phyloP scores from a whole-genome alignment of 2,888 invertebrate species.

The Parascotia fuliginaria region DNA sequence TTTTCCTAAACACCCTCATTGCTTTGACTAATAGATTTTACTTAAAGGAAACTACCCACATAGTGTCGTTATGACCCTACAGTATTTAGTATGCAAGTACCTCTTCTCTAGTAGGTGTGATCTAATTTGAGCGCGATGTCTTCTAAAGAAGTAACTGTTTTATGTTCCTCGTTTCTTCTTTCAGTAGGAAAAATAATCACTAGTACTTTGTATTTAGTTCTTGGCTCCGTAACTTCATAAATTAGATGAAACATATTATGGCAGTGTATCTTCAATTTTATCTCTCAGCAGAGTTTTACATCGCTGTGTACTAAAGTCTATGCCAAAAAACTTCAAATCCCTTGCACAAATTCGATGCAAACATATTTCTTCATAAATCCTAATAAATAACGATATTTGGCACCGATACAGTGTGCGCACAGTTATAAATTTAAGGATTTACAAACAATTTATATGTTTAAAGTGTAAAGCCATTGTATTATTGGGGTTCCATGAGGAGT shows the following conservation, averaged over 20 bases:
- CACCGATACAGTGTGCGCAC: conserved; percentile 35
- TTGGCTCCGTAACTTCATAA: neutral
- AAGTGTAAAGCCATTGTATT: conserved; percentile 26
- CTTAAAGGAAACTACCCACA: too few species aligned
- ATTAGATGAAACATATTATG: conserved; percentile 26
- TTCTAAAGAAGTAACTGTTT: too few species aligned
- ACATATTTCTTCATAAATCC: conserved; percentile 47
- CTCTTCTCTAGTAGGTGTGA: too few species aligned
- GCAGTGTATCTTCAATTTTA: conserved; percentile 31
- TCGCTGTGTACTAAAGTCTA: conserved; percentile 21
- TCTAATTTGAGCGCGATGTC: too few species aligned
- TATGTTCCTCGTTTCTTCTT: too few species aligned
- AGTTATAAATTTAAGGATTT: conserved; percentile 49
- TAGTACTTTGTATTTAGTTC: too few species aligned
- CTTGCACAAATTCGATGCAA: conserved; percentile 35
- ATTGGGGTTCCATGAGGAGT: conserved; percentile 24
- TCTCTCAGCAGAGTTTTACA: conserved; percentile 25
- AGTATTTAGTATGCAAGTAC: too few species aligned
- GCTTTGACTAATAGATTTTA: too few species aligned
- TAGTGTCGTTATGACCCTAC: too few species aligned
- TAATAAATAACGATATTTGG: conserved; percentile 53
- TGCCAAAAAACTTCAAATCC: conserved; percentile 40
- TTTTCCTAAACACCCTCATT: too few species aligned
- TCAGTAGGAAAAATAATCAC: too few species aligned
- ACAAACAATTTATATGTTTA: conserved; percentile 44